Base-by-base conservation (phyloP, 2,113 vertebrate genomes). In the Datnioides undecimradiatus region DNA sequence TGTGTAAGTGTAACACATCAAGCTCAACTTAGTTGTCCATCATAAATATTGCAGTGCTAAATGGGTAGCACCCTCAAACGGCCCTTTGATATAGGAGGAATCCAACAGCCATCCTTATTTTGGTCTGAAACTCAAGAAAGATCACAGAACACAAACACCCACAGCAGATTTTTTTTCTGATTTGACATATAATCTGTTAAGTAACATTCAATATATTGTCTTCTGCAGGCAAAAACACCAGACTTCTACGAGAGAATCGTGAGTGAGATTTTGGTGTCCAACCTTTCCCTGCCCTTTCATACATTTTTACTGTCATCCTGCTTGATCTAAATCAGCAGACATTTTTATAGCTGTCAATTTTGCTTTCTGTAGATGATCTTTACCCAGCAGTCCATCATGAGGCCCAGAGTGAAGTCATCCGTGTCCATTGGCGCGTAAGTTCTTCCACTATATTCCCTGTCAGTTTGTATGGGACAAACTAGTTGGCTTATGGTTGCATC, bases 361-460 rank as follows among this genome's bases (percentile, higher is more conserved):
- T 23, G 41, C 68, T 43, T 41, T 29, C 89, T 84, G 4, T 76
- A 99, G 98, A 98, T 97, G 92, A 98, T 99, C 91, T 99, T 97
- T 80, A 97, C 96, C 45, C 97, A 98, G 75, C 97, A 98, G 89
- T 95, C 96, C 73, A 94, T 99, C 62, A 91, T 96, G 96, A 97
- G 96, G 82, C 95, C 98, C 88, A 96, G 96, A 45, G 97, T 99
- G 87, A 99, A 99, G 91, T 98, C 98, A 29, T 99, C 98, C 0
- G 98, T 99, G 90, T 99, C 98, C 46, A 93, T 99, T 0, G 96
- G 95, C 90, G 97, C 95, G 98, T 99, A 96, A 87, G 98, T 88
- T 67, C 46, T 40, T 83, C 64, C 12, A 16, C 76, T 34, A 31
- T 76, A 29, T 72, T 58, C 41, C 0, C 36, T 21, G 7, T 41